Percentiles rank a stretch among this genome's conserved stretches.
Conservation (phyloP, 1,140 invertebrate genomes). For the Heliconius hermathena region DNA sequence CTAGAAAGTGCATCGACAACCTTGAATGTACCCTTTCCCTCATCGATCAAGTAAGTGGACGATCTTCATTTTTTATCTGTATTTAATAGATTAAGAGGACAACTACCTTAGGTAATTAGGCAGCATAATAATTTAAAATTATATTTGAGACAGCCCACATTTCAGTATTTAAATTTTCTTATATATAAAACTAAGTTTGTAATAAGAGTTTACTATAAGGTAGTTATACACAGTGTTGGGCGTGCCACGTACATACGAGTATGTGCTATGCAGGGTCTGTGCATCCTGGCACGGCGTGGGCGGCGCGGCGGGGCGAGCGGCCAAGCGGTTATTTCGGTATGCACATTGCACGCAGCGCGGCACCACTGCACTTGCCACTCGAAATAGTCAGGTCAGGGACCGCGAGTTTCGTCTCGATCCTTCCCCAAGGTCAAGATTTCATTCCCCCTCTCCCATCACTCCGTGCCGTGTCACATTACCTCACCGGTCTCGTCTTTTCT, state of each 20-base stretch:
- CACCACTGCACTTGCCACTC: conserved; percentile 77
- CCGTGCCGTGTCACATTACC: conserved; percentile 53
- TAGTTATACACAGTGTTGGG: conserved; percentile 41
- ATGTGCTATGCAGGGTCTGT: conserved; percentile 54
- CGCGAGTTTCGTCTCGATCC: conserved; percentile 74
- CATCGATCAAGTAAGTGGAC: conserved; percentile 68
- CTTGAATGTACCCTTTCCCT: conserved; percentile 77
- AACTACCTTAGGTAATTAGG: conserved; percentile 58
- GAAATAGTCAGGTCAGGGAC: conserved; percentile 82
- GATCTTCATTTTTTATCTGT: conserved; percentile 69
- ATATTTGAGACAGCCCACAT: not conserved
- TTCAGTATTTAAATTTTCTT: conserved; percentile 37
- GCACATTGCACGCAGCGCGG: conserved; percentile 78
- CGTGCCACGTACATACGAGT: conserved; percentile 52
- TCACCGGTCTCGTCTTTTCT: conserved; percentile 50
- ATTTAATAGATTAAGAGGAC: conserved; percentile 65
- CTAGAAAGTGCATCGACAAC: conserved; percentile 76
- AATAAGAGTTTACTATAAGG: conserved; percentile 53
- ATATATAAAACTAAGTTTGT: not conserved
- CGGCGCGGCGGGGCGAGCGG: conserved; percentile 53
- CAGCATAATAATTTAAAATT: not conserved
- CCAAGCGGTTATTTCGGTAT: conserved; percentile 79
- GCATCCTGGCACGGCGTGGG: conserved; percentile 36
- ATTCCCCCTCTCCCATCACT: conserved; percentile 46
- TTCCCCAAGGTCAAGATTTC: conserved; percentile 78